Base-by-base conservation (phyloP, 2,888 invertebrate genomes). In the Smittia aterrima region DNA sequence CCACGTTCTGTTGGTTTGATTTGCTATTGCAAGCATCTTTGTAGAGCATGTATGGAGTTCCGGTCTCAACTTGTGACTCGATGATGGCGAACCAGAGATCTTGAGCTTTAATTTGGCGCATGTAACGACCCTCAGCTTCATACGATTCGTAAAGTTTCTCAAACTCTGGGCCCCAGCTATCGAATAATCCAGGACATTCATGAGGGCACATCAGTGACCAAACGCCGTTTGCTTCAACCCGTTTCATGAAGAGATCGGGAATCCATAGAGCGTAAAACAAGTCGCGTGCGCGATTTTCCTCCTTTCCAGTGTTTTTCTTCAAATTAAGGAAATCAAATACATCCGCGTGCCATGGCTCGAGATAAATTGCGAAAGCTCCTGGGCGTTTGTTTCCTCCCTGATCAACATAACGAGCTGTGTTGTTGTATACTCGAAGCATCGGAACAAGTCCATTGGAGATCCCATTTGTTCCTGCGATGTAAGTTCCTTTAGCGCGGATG, bases 201-300 rank as follows among this genome's bases (percentile, higher is more conserved):
- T 92, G 89, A 0, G 97, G 97, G 80, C 96, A 97, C 96, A 98
- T 96, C 18, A 98, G 84, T 75, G 92, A 91, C 97, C 97, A 98
- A 58, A 86, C 85, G 76, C 84, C 89, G 82, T 95, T 87, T 1
- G 85, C 84, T 81, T 93, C 90, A 0, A 93, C 92, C 75, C 97
- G 87, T 81, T 90, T 87, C 97, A 98, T 98, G 81, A 98, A 98
- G 76, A 98, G 85, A 84, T 98, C 97, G 0, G 96, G 95, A 78
- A 97, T 92, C 96, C 98, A 98, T 53, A 98, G 82, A 1, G 92
- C 97, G 81, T 94, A 96, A 83, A 97, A 97, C 67, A 98, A 84
- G 82, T 97, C 96, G 75, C 97, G 86, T 0, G 96, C 96, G 71
- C 96, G 86, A 24, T 89, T 86, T 83, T 97, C 96, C 81, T 96